Base-by-base conservation (phyloP, 2,113 vertebrate species). In the Ophiodon elongatus region DNA sequence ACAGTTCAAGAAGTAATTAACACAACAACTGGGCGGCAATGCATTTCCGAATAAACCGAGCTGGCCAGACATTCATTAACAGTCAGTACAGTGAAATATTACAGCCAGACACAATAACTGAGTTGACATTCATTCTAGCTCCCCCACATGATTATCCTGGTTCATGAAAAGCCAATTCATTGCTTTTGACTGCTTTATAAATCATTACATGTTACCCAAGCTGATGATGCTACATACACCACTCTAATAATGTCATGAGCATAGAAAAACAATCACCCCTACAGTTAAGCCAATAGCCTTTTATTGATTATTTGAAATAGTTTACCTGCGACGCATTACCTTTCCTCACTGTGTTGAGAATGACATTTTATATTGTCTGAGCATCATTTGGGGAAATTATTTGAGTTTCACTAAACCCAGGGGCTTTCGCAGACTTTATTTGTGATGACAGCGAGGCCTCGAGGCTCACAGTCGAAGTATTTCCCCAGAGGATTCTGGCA, bases 1-100 rank as follows among this genome's bases (percentile, higher is more conserved):
- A 85, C 76, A 73, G 73, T 80, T 83, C 50, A 75, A 79, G 76
- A 85, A 87, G 87, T 89, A 90, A 90, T 90, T 90, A 89, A 68
- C 78, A 71, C 71, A 83, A 84, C 68, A 50, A 33, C 62, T 19
- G 76, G 62, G 52, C 45, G 15, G 82, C 83, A 85, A 64, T 90
- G 87, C 43, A 64, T 82, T 77, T 80, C 52, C 29, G 35, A 83
- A 83, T 75, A 43, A 87, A 86, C 2, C 13, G 76, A 89, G 73
- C 79, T 72, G 8, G 37, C 85, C 76, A 73, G 37, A 84, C 70
- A 80, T 80, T 82, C 56, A 80, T 37, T 79, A 83, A 73, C 77
- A 76, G 75, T 35, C 35, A 4, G 31, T 19, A 35, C 29, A 9
- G 66, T 72, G 74, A 85, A 76, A 84, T 79, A 84, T 81, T 60